These are phyloP conservation scores for Pipistrellus kuhlii DNA, from an alignment of 2,797 vertebrate species.

Conservation along the genomic window DNA sequence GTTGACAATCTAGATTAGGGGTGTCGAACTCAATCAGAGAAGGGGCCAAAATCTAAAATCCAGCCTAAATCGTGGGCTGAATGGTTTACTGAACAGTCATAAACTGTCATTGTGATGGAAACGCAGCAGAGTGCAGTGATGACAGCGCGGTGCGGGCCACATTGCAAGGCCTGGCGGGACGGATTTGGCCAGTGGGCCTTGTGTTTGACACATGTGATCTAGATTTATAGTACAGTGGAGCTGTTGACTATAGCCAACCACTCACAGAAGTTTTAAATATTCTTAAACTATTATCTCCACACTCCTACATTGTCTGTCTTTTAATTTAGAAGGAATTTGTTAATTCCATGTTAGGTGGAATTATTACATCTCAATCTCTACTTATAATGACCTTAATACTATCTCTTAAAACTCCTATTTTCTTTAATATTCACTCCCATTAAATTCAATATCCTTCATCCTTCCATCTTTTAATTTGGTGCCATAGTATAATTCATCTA, in stretches of 20 bases:
- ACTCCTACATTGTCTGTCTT: background rate
- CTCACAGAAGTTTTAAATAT: background rate
- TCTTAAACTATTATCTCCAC: background rate
- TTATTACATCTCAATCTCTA: background rate
- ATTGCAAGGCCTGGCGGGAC: too few species aligned
- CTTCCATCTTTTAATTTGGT: background rate
- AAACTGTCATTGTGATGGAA: too few species aligned
- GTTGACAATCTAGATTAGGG: background rate
- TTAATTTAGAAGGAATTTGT: background rate
- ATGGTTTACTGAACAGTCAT: too few species aligned
- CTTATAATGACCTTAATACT: background rate
- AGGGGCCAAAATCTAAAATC: too few species aligned
- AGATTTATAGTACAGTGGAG: background rate
- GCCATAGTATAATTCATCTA: background rate
- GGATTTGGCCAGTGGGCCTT: too few species aligned
- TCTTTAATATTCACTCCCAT: background rate
- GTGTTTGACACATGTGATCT: too few species aligned
- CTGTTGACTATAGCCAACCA: background rate
- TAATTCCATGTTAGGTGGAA: background rate
- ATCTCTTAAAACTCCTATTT: background rate
- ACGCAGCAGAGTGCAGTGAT: too few species aligned
- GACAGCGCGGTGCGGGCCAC: too few species aligned
- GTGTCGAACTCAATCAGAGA: too few species aligned
- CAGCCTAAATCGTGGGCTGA: too few species aligned
- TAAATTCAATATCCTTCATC: background rate